Evolutionary conservation across 92 coral and sea anemone genomes (phyloP).

Genomic region (Metridium senile): DNA sequence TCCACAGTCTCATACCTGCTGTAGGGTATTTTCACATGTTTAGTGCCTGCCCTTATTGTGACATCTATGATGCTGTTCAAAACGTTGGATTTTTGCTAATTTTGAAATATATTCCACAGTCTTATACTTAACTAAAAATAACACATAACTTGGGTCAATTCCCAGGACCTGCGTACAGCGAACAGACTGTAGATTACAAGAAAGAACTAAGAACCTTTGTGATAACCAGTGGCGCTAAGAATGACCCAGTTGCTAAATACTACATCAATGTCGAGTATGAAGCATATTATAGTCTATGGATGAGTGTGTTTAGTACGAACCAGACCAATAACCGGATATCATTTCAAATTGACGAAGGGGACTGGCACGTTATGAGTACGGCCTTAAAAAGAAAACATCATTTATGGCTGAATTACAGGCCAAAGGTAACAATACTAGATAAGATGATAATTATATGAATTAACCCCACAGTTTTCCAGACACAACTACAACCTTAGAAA

Average conservation of each 20-base stretch:
- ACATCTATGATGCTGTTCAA: too few relatives aligned
- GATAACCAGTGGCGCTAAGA: slow-evolving; percentile 49
- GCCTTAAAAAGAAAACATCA: slow-evolving; percentile 25
- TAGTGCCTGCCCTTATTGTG: too few relatives aligned
- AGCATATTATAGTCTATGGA: slow-evolving; percentile 77
- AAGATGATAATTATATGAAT: too few relatives aligned
- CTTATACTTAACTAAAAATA: too few relatives aligned
- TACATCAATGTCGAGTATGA: slow-evolving; percentile 47
- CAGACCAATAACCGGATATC: slow-evolving; percentile 52
- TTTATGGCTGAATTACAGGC: slow-evolving; percentile 63
- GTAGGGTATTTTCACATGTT: too few relatives aligned
- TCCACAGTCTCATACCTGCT: too few relatives aligned
- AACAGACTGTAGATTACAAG: slow-evolving; percentile 11
- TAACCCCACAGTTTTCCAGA: too few relatives aligned
- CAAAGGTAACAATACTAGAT: slow-evolving; percentile 38
- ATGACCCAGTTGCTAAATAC: slow-evolving; percentile 69
- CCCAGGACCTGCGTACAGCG: slow-evolving; percentile 86
- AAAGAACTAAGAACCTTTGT: slow-evolving; percentile 40
- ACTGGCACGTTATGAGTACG: slow-evolving; percentile 39
- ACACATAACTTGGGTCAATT: neutral
- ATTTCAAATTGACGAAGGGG: slow-evolving; percentile 74
- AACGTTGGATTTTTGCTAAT: too few relatives aligned
- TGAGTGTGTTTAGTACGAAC: slow-evolving; percentile 47
- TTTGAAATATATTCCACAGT: too few relatives aligned
- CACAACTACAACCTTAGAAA: too few relatives aligned